Evolutionary conservation across 2,797 vertebrate genomes (phyloP).

Genomic region (Microctenopoma stevenorrisi): DNA sequence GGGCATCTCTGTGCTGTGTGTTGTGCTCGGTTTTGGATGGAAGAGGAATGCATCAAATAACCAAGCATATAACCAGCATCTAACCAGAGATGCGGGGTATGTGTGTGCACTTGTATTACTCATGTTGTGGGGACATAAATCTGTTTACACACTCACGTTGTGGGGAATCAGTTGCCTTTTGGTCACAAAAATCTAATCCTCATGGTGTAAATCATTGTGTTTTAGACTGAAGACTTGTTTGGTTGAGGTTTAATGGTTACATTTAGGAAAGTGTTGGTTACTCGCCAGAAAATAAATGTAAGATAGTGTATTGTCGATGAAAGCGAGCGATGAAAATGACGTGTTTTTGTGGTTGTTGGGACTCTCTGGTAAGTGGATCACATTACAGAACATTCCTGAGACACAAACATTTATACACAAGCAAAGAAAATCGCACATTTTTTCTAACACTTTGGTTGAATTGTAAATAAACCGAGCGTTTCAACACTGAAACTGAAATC

Average conservation of each 20-base stretch:
- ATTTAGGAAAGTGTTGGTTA: too few species aligned
- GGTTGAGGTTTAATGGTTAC: too few species aligned
- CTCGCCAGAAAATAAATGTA: too few species aligned
- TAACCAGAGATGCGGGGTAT: constrained; percentile 16
- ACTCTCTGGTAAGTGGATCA: constrained; percentile 57
- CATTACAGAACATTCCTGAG: constrained; percentile 74
- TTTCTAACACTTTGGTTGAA: constrained; percentile 30
- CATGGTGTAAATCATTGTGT: too few species aligned
- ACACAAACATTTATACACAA: constrained; percentile 72
- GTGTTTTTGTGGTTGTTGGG: constrained; percentile 58
- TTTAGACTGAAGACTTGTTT: too few species aligned
- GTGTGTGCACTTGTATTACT: constrained; percentile 2
- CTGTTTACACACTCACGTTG: too few species aligned
- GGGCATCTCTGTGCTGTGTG: constrained; percentile 25
- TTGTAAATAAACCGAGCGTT: constrained; percentile 45
- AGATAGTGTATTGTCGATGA: too few species aligned
- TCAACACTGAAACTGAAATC: constrained; percentile 18
- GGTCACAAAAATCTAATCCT: too few species aligned
- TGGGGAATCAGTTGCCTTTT: too few species aligned
- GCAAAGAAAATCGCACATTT: constrained; percentile 57
- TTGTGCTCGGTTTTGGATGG: constrained; percentile 37
- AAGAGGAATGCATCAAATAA: constrained; percentile 54
- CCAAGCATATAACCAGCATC: constrained; percentile 48
- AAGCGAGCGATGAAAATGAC: too few species aligned
- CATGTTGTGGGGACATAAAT: too few species aligned